Evolutionary conservation across 2,888 invertebrate genomes (phyloP), one percentile per base, ranked within the genome.

Genomic region (Drosophila nr. perissopoda): DNA sequence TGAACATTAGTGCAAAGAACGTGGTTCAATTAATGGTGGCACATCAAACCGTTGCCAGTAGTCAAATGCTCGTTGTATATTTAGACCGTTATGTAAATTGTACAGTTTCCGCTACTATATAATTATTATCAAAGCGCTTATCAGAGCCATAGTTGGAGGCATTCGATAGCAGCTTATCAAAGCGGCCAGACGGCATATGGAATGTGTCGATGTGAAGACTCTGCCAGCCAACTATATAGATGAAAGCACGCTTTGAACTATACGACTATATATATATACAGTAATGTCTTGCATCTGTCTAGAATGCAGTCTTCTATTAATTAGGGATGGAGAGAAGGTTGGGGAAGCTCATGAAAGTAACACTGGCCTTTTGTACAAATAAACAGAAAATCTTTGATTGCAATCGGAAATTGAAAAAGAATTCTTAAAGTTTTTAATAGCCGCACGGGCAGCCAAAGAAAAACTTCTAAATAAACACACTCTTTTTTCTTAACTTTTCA

Each of bases 361-460:
- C 78, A 73, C 68, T 69, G 59, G 81, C 31, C 61, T 57, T 53
- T 66, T 71, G 69, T 52, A 76, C 75, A 85, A 85, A 85, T 89
- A 85, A 89, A 85, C 89, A 89, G 80, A 82, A 77, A 73, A 79
- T 73, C 73, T 74, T 59, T 70, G 80, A 85, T 87, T 76, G 68
- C 78, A 80, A 87, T 89, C 82, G 89, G 89, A 84, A 82, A 85
- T 79, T 57, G 66, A 65, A 73, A 73, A 59, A 65, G 79, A 70
- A 61, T 69, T 70, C 74, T 69, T 76, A 59, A 68, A 71, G 82
- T 70, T 76, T 82, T 79, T 76, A 84, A 84, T 84, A 61, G 77
- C 68, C 62, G 69, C 34, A 42, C 51, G 31, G 58, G 53, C 33
- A 48, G 36, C 25, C 11, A 36, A 45, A 31, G 36, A 33, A 60